Evolutionary conservation across 92 coral and sea anemone genomes (phyloP), one percentile per base, ranked within the genome.

Genomic region (Anthopleura xanthogrammica): DNA sequence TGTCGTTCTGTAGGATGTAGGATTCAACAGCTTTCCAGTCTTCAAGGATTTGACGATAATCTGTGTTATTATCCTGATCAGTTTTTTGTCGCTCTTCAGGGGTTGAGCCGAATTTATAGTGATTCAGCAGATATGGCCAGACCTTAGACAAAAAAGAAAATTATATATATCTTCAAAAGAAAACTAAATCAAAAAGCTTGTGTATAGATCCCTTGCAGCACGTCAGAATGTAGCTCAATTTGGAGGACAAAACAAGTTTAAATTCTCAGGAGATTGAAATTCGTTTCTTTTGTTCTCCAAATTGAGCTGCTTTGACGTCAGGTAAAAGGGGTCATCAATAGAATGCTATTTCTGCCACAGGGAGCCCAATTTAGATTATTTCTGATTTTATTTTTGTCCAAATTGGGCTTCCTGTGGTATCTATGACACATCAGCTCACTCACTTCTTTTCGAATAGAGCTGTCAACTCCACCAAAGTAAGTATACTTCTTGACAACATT

Each of bases 21-120:
- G 79, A 88, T 82, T 96, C 98, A 20, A 96, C 99, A 46, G 93
- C 92, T 54, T 83, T 94, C 99, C 99, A 96, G 52, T 96, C 99
- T 68, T 87, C 95, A 52, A 94, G 72, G 71, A 91, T 91, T 77
- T 86, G 85, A 24, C 70, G 85, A 79, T 92, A 96, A 62, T 96
- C 91, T 2, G 82, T 82, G 36, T 52, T 75, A 10, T 94, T 91
- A 43, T 58, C 84, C 23, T 43, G 77, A 85, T 96, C 94, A 0
- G 94, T 83, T 24, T 89, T 85, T 48, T 91, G 89, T 2, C 99
- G 85, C 76, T 89, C 94, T 78, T 87, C 74, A 14, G 92, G 91
- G 42, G 98, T 90, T 90, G 97, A 92, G 12, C 99, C 98, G 80
- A 94, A 96, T 82, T 82, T 87, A 90, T 96, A 90, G 84, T 96